Percentiles rank a stretch among this genome's conserved stretches.
Evolutionary conservation across 1,140 invertebrate species (phyloP).

Genomic region (Trichomalopsis sarcophagae): DNA sequence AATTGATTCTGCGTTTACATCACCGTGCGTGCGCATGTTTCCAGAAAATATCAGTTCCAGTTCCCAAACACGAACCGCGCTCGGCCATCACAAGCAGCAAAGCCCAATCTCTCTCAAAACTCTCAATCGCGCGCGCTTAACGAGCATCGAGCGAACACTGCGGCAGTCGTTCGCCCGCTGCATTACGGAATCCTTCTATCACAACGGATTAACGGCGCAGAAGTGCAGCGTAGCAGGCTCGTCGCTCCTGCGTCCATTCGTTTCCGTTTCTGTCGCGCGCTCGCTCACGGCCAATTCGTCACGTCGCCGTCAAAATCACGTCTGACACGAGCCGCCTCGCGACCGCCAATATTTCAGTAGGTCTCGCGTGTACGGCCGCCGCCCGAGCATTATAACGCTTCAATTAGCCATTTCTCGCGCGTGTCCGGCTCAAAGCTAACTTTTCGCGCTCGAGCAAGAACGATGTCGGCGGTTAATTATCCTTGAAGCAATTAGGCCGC

Average conservation of each 20-base stretch:
- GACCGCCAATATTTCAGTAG: constrained; percentile 14
- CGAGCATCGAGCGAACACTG: background rate
- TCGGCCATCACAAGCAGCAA: too few species aligned
- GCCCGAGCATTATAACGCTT: constrained; percentile 28
- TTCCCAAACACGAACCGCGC: too few species aligned
- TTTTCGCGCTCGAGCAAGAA: background rate
- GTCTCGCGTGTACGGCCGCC: background rate
- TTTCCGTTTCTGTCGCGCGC: constrained; percentile 17
- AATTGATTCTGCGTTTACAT: too few species aligned
- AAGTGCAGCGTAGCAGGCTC: background rate
- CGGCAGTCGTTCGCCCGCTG: background rate
- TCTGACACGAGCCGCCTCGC: background rate
- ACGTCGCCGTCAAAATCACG: constrained; percentile 33
- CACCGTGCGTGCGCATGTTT: too few species aligned
- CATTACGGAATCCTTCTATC: constrained; percentile 18
- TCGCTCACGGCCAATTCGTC: constrained; percentile 22
- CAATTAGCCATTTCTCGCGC: constrained; percentile 25
- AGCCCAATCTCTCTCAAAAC: too few species aligned
- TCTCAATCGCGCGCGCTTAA: background rate
- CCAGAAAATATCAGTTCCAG: too few species aligned
- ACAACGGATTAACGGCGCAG: constrained; percentile 20
- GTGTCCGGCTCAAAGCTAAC: constrained; percentile 3
- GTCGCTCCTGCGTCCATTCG: background rate
- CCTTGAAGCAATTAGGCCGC: constrained; percentile 24
- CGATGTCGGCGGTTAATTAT: constrained; percentile 38